Evolutionary conservation across 2,797 vertebrate genomes (phyloP), one percentile per base, ranked within the genome.

Genomic region (Podarcis lilfordi): DNA sequence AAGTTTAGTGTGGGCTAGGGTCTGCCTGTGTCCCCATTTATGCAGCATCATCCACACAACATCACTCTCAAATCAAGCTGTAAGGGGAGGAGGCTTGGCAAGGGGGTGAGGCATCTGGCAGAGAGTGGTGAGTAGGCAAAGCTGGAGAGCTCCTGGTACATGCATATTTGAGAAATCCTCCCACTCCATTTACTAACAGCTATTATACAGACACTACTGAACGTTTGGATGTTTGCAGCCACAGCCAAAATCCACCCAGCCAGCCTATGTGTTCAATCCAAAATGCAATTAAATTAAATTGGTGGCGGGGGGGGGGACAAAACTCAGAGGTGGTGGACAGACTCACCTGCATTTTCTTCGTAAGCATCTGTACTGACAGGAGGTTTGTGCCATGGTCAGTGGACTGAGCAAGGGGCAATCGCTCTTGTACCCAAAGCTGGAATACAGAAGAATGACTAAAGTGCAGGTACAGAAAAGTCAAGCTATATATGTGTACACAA

Each of bases 401-500:
- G 3, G 98, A 99, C 93, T 95, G 98, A 0, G 96, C 98, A 96
- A 98, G 95, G 0, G 98, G 98, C 94, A 99, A 94, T 93, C 98
- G 95, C 96, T 99, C 99, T 69, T 98, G 98, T 79, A 99, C 97
- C 99, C 99, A 99, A 25, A 99, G 97, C 99, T 99, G 89, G 2
- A 81, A 93, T 25, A 89, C 90, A 40, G 37, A 88, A 90, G 17
- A 90, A 77, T 50, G 13, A 72, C 13, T 72, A 32, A 55, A 32
- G 7, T 68, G 6, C 21, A 40, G 35, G 11, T 23, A 55, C 80
- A 29, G 25, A 76, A 66, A 77, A 50, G 21, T 40, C 15, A 77
- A 8, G 35, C 23, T 55, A 23, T 1, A n/a, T 64, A 64, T 64
- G 61, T 78, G 11, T 50, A 55, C 11, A 35, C 11, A 69, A 55